These are phyloP conservation scores for Dipodomys ordii DNA, from an alignment of 2,113 vertebrate species.

Conservation along the genomic window DNA sequence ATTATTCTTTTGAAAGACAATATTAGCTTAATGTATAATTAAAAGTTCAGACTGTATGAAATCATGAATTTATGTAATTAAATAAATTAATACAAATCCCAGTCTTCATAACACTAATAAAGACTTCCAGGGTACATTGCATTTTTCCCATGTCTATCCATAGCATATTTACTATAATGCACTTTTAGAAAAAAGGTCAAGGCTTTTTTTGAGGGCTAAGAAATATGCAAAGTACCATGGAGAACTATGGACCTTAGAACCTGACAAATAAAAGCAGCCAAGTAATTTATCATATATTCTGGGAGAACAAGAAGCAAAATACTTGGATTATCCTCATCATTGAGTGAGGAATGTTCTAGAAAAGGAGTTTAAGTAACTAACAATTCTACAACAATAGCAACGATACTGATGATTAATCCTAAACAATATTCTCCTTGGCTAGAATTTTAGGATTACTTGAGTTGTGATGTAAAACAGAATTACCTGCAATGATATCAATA, in stretches of 20 bases:
- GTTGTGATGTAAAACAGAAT: background rate
- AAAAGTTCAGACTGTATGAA: slow-evolving; percentile 38
- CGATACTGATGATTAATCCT: slow-evolving; percentile 62
- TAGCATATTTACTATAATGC: background rate
- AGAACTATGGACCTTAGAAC: slow-evolving; percentile 48
- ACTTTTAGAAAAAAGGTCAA: background rate
- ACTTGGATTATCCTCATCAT: slow-evolving; percentile 57
- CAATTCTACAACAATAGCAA: background rate
- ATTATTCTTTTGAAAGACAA: slow-evolving; percentile 53
- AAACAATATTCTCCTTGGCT: background rate
- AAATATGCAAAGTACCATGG: background rate
- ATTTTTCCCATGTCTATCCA: slow-evolving; percentile 31
- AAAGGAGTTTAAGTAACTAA: slow-evolving; percentile 73
- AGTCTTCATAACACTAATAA: background rate
- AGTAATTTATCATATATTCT: background rate
- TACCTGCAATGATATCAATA: slow-evolving; percentile 21
- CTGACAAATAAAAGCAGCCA: slow-evolving; percentile 43
- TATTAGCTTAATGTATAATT: background rate
- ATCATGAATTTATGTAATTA: background rate
- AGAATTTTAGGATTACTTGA: slow-evolving; percentile 23
- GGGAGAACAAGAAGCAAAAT: slow-evolving; percentile 65
- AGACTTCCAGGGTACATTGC: slow-evolving; percentile 18
- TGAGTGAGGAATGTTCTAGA: slow-evolving; percentile 52
- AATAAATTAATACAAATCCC: slow-evolving; percentile 46
- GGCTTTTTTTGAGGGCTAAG: background rate